Base-by-base conservation (phyloP, 2,797 vertebrate species). In the Tadarida brasiliensis region DNA sequence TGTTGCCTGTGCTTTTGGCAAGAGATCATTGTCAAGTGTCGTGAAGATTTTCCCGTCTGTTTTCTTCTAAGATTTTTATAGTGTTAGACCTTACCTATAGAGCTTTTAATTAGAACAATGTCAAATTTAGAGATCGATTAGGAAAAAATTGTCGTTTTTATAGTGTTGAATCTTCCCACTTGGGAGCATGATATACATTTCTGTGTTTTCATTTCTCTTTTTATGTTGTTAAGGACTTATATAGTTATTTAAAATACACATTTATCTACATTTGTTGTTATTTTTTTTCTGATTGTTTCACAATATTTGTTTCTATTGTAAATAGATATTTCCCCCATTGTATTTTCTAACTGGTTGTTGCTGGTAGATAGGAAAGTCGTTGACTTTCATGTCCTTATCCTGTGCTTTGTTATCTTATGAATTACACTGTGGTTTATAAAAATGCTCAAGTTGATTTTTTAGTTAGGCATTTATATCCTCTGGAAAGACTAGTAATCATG, bases 361-460 rank as follows among this genome's bases (percentile, higher is more conserved):
- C n/a, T 85, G 33, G 78, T 80, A 73, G 16, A 59, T 49, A 44
- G 19, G 22, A 94, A 59, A 94, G 7, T 20, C 87, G 3, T 84
- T 91, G 56, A 61, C 24, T 91, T 87, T 76, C 35, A 12, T 44
- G 14, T 68, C 10, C 14, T 47, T 91, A 19, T 7, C 49, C 19
- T 65, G 11, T 51, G 26, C 24, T 17, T 14, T 56, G 4, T 54
- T n/a, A 73, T 35, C 51, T 22, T 71, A 61, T 49, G 51, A 84
- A 65, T 84, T 63, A 63, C 30, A 51, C 26, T 61, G 33, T 61
- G 16, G 30, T 88, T 85, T 94, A 49, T 94, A 47, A 63, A 84
- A 89, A 65, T 70, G 19, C 61, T 94, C n/a, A 30, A 39, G 26
- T 51, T 89, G 9, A 65, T 28, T 92, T 89, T 92, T 65, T 74